phyloP scores from a whole-genome alignment of 2,797 vertebrate species.

The Scolopax rusticola region DNA sequence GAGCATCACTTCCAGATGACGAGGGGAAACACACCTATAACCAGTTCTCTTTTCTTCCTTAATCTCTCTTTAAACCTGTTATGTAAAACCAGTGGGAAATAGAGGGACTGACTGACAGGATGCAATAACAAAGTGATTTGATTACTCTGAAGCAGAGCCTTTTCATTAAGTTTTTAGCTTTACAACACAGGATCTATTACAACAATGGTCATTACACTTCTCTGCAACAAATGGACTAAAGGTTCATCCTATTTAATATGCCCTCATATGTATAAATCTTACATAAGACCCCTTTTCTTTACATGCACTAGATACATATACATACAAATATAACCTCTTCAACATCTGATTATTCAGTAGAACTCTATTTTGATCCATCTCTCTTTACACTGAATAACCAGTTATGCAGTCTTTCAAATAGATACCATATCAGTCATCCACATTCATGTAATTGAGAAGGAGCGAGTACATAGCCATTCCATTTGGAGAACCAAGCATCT shows the following conservation, averaged over 20 bases:
- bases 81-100: constrained; percentile 48
- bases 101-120: constrained; percentile 58
- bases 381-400: background rate
- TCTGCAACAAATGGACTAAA: background rate
- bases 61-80: constrained; percentile 27
- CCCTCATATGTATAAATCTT: background rate
- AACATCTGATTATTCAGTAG: background rate
- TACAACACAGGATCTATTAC: constrained; percentile 36
- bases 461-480: background rate
- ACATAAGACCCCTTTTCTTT: background rate
- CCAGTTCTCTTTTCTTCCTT: constrained; percentile 18
- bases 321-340: background rate
- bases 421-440: background rate
- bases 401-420: background rate
- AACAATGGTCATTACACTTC: constrained; percentile 11
- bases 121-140: constrained; percentile 58
- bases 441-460: background rate
- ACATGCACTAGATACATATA: background rate
- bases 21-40: constrained; percentile 33
- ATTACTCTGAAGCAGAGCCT: constrained; percentile 55
- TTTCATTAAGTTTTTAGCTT: constrained; percentile 63
- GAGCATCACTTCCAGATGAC: constrained; percentile 35
- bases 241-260: background rate
- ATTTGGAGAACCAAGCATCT: constrained; percentile 31
- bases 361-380: background rate